Conservation (phyloP, 2,113 vertebrate species). For the Glaucomys volans region DNA sequence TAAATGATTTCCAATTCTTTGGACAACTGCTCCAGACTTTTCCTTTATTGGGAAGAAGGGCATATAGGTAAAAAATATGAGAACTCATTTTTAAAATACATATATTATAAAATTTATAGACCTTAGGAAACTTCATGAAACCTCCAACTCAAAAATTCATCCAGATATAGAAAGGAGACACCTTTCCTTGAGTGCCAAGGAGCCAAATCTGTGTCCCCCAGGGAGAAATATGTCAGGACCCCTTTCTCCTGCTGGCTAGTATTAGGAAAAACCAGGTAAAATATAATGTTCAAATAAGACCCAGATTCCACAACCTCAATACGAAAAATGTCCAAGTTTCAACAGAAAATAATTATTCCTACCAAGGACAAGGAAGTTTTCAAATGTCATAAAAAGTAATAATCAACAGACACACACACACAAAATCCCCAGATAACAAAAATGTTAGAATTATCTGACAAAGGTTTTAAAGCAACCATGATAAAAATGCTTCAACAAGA, state of each 20-base stretch:
- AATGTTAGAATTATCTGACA: background rate
- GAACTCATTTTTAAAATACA: background rate
- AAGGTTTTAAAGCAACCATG: background rate
- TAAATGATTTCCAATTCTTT: constrained; percentile 29
- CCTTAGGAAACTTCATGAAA: background rate
- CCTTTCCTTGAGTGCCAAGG: background rate
- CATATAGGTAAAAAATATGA: background rate
- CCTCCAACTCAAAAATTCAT: background rate
- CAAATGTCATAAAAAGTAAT: background rate
- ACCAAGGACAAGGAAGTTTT: background rate
- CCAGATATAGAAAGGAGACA: background rate
- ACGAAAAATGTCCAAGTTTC: background rate
- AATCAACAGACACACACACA: background rate
- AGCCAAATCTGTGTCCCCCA: background rate
- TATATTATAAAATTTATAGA: background rate
- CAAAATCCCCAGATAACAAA: background rate
- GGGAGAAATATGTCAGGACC: background rate
- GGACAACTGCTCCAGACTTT: constrained; percentile 69
- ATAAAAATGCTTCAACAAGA: constrained; percentile 5
- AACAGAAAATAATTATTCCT: background rate
- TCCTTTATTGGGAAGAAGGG: background rate
- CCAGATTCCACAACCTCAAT: background rate
- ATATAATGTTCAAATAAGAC: background rate
- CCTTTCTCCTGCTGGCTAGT: background rate
- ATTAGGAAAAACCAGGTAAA: background rate